Evolutionary conservation across 2,113 vertebrate genomes (phyloP).

Genomic region (Chamaea fasciata): DNA sequence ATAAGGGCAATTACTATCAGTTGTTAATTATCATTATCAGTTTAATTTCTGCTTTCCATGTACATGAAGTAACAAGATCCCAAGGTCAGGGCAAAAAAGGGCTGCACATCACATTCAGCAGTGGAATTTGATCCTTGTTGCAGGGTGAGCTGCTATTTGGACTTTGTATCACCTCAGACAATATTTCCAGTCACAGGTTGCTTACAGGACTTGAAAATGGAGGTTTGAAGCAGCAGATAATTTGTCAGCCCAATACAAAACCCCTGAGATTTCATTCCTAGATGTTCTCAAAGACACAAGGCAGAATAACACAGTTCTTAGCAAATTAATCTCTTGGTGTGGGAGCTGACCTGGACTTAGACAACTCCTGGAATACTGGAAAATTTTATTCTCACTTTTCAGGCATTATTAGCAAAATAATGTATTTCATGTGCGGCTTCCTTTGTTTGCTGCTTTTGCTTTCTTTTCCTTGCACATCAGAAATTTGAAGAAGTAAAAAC

Average conservation of each 20-base stretch:
- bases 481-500: neutral
- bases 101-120: neutral
- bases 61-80: neutral
- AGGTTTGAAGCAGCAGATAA: neutral
- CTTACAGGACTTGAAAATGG: neutral
- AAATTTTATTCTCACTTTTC: neutral
- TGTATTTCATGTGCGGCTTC: fast-evolving
- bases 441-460: neutral
- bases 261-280: neutral
- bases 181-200: neutral
- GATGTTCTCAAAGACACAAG: neutral
- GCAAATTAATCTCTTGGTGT: neutral
- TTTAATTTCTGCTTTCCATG: neutral
- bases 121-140: neutral
- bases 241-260: neutral
- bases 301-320: neutral
- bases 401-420: neutral
- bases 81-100: neutral
- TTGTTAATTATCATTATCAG: neutral
- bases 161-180: neutral
- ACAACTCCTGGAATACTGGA: neutral
- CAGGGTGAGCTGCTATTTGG: neutral
- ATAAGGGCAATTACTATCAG: neutral
- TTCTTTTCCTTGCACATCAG: neutral
- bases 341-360: neutral